Base-by-base conservation (phyloP, 2,113 vertebrate species). In the Neofelis nebulosa region DNA sequence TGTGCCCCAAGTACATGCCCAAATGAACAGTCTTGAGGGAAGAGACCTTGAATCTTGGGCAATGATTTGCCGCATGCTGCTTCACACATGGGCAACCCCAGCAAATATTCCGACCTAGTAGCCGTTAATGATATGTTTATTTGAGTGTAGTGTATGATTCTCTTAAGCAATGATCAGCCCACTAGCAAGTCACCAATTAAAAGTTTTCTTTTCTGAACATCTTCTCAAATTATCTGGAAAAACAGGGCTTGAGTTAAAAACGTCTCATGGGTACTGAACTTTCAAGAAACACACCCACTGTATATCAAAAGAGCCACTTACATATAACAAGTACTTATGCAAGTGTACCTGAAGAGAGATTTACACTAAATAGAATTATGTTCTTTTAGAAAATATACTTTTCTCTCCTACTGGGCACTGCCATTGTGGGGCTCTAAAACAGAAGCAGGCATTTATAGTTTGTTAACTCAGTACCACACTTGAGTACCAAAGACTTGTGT, bases 361-460 rank as follows among this genome's bases (percentile, higher is more conserved):
- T 85, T 82, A 78, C 0, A 68, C 71, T 80, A 82, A 87, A 93
- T 86, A 84, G 27, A 94, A 86, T 94, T 96, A 79, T 74, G 88
- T 90, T 91, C 38, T 84, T 52, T 29, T 41, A 61, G 68, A 89
- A 65, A 90, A 79, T 63, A 66, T 88, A 52, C 69, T 95, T 95
- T 91, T 82, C 92, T 92, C 80, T 96, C 97, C 91, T 96, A 87
- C 94, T 86, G 92, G 33, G 41, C 61, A 52, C 68, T 80, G 81
- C 94, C 81, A 85, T 57, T 74, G 89, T 90, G 80, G 74, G 29
- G 7, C 29, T 83, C 50, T 85, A 50, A 48, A 90, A 86, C n/a
- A 74, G 73, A 97, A 84, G 57, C 68, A 96, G 69, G 90, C 71
- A 61, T 88, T 95, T 95, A 76, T 18, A 89, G 29, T 95, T 89